A percentile compares a stretch with the other conserved stretches of the same genome.
These are phyloP conservation scores for Drosophila ficusphila DNA, from an alignment of 1,140 invertebrate genomes.

Conservation along the genomic window DNA sequence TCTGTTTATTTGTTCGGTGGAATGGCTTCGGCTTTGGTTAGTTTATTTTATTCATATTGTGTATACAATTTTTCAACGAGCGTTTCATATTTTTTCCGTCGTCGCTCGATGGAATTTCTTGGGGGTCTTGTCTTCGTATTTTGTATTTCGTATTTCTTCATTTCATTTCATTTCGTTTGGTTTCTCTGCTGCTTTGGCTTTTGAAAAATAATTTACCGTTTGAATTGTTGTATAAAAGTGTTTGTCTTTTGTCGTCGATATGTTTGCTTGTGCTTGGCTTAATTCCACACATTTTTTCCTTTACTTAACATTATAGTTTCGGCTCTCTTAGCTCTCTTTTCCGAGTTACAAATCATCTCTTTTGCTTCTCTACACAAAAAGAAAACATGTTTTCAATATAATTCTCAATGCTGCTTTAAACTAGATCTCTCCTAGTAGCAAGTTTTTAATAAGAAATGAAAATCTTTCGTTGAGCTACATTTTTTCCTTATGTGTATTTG, in stretches of 20 bases:
- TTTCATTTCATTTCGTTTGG: slow-evolving; percentile 35
- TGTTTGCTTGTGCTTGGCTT: slow-evolving; percentile 76
- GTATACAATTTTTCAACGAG: slow-evolving; percentile 41
- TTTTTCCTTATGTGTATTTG: slow-evolving; percentile 17
- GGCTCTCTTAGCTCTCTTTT: slow-evolving; percentile 21
- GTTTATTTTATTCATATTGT: slow-evolving; percentile 53
- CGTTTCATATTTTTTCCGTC: slow-evolving; percentile 47
- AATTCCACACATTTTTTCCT: slow-evolving; percentile 76
- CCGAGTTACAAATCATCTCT: neutral
- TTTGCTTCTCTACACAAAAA: slow-evolving; percentile 7
- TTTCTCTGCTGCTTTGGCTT: slow-evolving; percentile 51
- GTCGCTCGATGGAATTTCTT: slow-evolving; percentile 46
- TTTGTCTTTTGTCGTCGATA: slow-evolving; percentile 23
- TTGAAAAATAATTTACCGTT: slow-evolving; percentile 82
- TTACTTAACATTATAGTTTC: slow-evolving; percentile 47
- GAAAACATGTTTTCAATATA: too few species aligned
- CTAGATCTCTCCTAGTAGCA: too few species aligned
- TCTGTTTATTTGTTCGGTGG: slow-evolving; percentile 47
- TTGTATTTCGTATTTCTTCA: slow-evolving; percentile 44
- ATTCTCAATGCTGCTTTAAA: too few species aligned
- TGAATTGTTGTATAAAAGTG: slow-evolving; percentile 64
- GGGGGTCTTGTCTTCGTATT: slow-evolving; percentile 18
- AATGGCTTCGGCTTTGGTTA: slow-evolving; percentile 31
- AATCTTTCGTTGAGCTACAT: too few species aligned
- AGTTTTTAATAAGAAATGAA: too few species aligned